Base-by-base conservation (phyloP, 2,113 vertebrate genomes). In the Mormyrus lacerda region DNA sequence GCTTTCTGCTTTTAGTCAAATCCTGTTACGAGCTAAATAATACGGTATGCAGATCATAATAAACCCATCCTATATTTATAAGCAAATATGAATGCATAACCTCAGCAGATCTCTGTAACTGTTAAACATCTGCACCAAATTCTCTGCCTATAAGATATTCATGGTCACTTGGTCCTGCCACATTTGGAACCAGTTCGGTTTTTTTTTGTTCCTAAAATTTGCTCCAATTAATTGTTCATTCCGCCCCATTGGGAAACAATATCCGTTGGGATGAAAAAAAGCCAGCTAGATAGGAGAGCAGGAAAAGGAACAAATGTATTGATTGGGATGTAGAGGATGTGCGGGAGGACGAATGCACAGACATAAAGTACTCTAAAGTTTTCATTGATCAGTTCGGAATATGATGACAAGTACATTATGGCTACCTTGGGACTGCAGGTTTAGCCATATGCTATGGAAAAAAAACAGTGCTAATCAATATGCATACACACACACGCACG, bases 201-300 rank as follows among this genome's bases (percentile, higher is more conserved):
- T 6, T 24, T 58, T 58, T 69, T 31, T 69, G 10, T 13, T 65
- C 39, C 4, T 50, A 65, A 19, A 61, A 45, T 65, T 87, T 87
- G 51, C 55, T 65, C 87, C 35, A 7, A 53, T 87, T 65, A 44
- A 87, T 65, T 87, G 85, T 44, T 87, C 53, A 24, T 58, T 87
- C 35, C 7, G 8, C 51, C 4, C 31, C 50, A n/a, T 19, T 27
- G 31, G 85, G 85, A 44, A 87, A 87, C 85, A 87, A 58, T 31
- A 87, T 87, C 50, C 31, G 27, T 17, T 21, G 27, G 27, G 17
- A 24, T 47, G 31, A 27, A 55, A 58, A 53, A 53, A 61, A 17
- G 24, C 11, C 84, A 31, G 84, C 27, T 4, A 27, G 24, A 85
- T 31, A 51, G 44, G 47, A 55, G n/a, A n/a, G 13, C 15, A 13